Conservation (phyloP, 2,113 vertebrate species). For the Dolichallabes microphthalmus region DNA sequence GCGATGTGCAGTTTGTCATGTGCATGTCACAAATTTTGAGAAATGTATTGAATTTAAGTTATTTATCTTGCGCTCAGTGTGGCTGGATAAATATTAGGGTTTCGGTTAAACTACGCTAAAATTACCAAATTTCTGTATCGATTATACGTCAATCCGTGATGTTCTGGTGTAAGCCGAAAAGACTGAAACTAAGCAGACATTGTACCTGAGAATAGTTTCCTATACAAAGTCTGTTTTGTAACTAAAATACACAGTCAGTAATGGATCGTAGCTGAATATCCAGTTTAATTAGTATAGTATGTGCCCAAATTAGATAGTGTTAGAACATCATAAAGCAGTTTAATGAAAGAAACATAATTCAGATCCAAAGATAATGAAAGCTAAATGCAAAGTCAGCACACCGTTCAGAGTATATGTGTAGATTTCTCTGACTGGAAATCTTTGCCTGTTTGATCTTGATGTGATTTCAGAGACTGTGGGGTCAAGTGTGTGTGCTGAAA, state of each 20-base stretch:
- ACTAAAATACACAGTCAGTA: no score
- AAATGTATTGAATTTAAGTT: conserved; percentile 1
- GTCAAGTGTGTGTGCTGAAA: conserved; percentile 9
- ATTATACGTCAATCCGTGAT: background rate
- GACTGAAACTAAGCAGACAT: background rate
- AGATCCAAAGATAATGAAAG: background rate
- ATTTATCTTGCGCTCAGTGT: background rate
- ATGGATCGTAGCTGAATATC: background rate
- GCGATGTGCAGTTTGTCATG: background rate
- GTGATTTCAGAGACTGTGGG: conserved; percentile 33
- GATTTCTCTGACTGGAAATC: conserved; percentile 7
- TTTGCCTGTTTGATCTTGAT: conserved; percentile 24
- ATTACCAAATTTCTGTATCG: background rate
- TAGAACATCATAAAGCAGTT: background rate
- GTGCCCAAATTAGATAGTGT: background rate
- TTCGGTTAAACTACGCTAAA: background rate
- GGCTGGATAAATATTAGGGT: background rate
- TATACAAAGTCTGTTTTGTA: background rate
- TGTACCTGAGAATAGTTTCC: background rate
- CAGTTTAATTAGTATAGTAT: background rate
- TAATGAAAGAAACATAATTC: background rate
- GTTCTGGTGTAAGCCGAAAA: background rate
- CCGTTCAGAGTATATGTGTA: background rate
- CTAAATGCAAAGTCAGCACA: background rate
- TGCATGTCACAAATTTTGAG: conserved; percentile 4